Base-by-base conservation (phyloP, 1,140 invertebrate genomes). In the Coptotermes formosanus region DNA sequence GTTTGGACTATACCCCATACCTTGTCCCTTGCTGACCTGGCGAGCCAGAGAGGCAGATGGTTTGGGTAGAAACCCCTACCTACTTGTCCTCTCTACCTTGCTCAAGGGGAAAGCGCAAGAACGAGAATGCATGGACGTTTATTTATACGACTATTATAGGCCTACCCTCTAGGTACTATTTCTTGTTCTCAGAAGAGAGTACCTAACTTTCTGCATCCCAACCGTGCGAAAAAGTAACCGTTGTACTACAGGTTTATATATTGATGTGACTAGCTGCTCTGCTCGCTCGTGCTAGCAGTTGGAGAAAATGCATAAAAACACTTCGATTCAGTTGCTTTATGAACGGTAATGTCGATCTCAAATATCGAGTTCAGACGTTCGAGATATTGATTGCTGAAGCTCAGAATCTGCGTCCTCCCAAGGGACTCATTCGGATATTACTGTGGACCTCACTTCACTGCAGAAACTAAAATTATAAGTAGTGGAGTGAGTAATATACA, bases 41-140 rank as follows among this genome's bases (percentile, higher is more conserved):
- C 64, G 64, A 75, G 64, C 64, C 64, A 30, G n/a, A 30, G 64
- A 75, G 64, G 64, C 64, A 75, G 64, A 75, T 75, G 64, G 64
- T 75, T 75, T 75, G 64, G 64, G 64, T 75, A 25, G 3, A n/a
- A 30, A 25, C n/a, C 52, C n/a, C 64, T 30, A 75, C 64, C 14
- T 75, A 19, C 19, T 55, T 19, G 52, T 55, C 52, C 52, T 38
- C 48, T 55, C 52, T 55, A 21, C 64, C 25, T 30, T 75, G 64
- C 64, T 30, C 25, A 30, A 30, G 64, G 64, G 64, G 19, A 75
- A 75, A 25, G 14, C 2, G 64, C 64, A 21, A 55, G 19, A 55
- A 55, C 14, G 52, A 55, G 52, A 55, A 55, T 55, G 52, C 11
- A 16, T 75, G 64, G 64, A 25, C 2, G 64, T 30, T 12, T 75